A percentile compares a stretch with the other conserved stretches of the same genome.
These are phyloP conservation scores for Bhutanitis thaidina DNA, from an alignment of 2,888 invertebrate species.

Conservation along the genomic window DNA sequence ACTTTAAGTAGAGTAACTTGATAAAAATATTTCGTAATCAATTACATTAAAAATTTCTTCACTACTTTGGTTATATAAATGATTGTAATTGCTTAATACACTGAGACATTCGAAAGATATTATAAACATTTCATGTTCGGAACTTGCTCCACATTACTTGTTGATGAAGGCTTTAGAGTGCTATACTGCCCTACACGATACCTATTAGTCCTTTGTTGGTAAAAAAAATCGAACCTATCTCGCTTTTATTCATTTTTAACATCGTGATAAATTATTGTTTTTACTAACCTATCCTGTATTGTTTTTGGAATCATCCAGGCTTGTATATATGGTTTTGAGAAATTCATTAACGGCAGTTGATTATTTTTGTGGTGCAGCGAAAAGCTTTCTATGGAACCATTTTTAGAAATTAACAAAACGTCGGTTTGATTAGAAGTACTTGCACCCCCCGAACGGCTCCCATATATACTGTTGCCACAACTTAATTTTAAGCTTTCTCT, in stretches of 20 bases:
- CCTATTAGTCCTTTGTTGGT: background rate
- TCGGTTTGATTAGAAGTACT: constrained; percentile 7
- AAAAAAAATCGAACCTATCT: constrained; percentile 34
- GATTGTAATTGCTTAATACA: constrained; percentile 39
- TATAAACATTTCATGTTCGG: constrained; percentile 53
- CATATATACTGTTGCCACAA: constrained; percentile 58
- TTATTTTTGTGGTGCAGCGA: background rate
- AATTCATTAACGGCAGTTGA: constrained; percentile 36
- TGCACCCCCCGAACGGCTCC: constrained; percentile 47
- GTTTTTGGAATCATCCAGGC: constrained; percentile 63
- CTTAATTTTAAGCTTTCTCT: constrained; percentile 51
- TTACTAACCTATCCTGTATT: constrained; percentile 33
- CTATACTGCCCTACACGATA: background rate
- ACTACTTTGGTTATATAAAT: constrained; percentile 41
- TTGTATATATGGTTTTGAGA: constrained; percentile 50
- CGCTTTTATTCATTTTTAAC: constrained; percentile 21
- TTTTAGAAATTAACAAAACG: constrained; percentile 3
- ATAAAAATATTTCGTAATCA: constrained; percentile 54
- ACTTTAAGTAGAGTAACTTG: constrained; percentile 28
- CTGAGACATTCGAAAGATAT: constrained; percentile 60
- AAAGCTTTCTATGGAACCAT: constrained; percentile 22
- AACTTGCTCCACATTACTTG: constrained; percentile 34
- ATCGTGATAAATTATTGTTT: constrained; percentile 22
- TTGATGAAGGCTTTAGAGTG: constrained; percentile 38
- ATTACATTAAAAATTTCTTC: constrained; percentile 62